Base-by-base conservation (phyloP, 1,140 invertebrate genomes). In the Drosophila mojavensis region DNA sequence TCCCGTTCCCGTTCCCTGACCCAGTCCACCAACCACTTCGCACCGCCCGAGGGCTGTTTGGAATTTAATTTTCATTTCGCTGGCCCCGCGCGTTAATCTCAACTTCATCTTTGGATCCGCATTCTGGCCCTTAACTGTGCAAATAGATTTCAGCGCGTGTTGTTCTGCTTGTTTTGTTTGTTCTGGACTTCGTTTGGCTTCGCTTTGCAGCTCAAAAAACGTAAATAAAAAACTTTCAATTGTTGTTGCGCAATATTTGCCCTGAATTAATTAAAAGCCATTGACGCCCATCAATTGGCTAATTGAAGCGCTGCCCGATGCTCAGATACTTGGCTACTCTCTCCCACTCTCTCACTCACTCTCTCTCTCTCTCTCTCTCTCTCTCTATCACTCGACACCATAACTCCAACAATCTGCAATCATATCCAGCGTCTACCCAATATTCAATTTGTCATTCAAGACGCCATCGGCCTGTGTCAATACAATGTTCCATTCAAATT, bases 241-340 rank as follows among this genome's bases (percentile, higher is more conserved):
- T 79, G 76, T 79, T 79, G 67, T 65, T 26, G 56, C 65, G 50
- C 65, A 88, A 78, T 86, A 82, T 88, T 83, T 83, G 80, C 79
- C 66, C 73, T 71, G 83, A 86, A 82, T 86, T 88, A 86, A 86
- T 86, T 86, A 88, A 86, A 88, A 88, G 61, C 71, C 83, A 86
- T 82, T 81, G 67, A 81, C 73, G 82, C 75, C 65, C 47, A 72
- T 51, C 71, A 79, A 80, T 85, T 79, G 56, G 48, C 70, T 55
- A 73, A 73, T 73, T 68, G 56, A 47, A 68, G 59, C 10, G 33
- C 33, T 33, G 33, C 33, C 6, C 33, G 6, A 9, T 33, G 9
- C 28, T 30, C 28, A 30, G 28, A 4, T 30, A 33, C 33, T 33
- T 9, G 2, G 6, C 28, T 30, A 5, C 28, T 1, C 28, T 6